Base-by-base conservation (phyloP, 2,888 invertebrate species). In the Acholoe squamosa region DNA sequence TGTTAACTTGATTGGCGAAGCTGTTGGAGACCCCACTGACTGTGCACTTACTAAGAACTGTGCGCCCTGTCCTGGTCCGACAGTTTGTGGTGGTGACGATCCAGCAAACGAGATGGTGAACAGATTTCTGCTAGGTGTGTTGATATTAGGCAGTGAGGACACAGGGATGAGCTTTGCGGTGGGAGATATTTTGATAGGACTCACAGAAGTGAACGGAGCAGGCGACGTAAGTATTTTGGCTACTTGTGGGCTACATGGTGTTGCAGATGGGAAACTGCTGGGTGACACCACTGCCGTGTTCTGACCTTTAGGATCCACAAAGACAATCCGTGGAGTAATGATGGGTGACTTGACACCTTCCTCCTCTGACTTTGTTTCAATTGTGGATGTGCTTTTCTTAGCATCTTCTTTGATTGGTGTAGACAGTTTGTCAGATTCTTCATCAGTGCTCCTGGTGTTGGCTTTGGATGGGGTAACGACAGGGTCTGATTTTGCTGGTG, bases 91-190 rank as follows among this genome's bases (percentile, higher is more conserved):
- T 7, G 54, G 86, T 14, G 86, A 51, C 14, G 86, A 52, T 14
- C 80, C 80, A 0, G 80, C 34, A 22, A 54, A 52, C 16, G 86
- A 86, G 51, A 86, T 86, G 25, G 86, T 86, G 28, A 54, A 86
- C 5, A 56, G 16, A 19, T 28, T 56, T 28, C 52, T 86, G 19
- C 54, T 54, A 25, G 56, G 16, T 0, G 86, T 25, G 86, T 52
- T 84, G 43, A 84, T 84, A 84, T 84, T 86, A 19, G 52, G 28
- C 0, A 86, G 54, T 25, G 86, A 86, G 31, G 86, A 54, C 12
- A 86, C 86, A 28, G 86, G 86, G 14, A 86, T 52, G 14, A 86
- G 52, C 56, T 86, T 86, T 25, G 86, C 86, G 0, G 86, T 86
- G 28, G 86, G 86, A 19, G 86, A 86, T 28, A 86, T 86, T 22